phyloP scores from a whole-genome alignment of 2,797 vertebrate genomes.

The Leptoclinus maculatus region DNA sequence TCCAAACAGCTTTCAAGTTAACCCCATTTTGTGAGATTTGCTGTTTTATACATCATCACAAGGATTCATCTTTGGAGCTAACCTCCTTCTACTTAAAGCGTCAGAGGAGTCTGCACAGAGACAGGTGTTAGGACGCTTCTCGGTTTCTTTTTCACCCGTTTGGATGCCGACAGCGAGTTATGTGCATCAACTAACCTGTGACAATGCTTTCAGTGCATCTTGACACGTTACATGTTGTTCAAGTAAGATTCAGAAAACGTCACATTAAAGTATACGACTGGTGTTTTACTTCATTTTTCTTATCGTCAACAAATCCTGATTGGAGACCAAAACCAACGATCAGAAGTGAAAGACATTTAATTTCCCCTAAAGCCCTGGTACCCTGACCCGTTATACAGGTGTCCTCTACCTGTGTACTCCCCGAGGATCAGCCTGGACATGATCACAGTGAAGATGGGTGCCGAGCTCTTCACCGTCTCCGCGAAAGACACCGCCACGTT shows the following conservation, averaged over 20 bases:
- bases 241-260: background rate
- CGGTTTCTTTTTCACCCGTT: too few relatives aligned
- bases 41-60: background rate
- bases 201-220: background rate
- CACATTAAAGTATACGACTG: background rate
- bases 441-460: slow-evolving; percentile 97
- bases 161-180: background rate
- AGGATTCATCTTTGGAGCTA: background rate
- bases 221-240: background rate
- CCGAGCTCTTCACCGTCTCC: slow-evolving; percentile 97
- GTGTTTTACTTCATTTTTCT: background rate
- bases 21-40: background rate
- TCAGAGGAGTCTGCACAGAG: background rate
- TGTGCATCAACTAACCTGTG: background rate
- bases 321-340: background rate
- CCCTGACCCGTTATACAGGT: background rate
- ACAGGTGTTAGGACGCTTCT: background rate
- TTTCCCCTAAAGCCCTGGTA: background rate
- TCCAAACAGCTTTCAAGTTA: background rate
- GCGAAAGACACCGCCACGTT: slow-evolving; percentile 97
- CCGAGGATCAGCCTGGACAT: slow-evolving; percentile 97
- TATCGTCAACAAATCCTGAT: background rate
- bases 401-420: slow-evolving; percentile 90
- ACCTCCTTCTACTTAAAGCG: too few relatives aligned
- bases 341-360: background rate